Evolutionary conservation across 1,140 invertebrate genomes (phyloP).

Genomic region (Drosophila triauraria): DNA sequence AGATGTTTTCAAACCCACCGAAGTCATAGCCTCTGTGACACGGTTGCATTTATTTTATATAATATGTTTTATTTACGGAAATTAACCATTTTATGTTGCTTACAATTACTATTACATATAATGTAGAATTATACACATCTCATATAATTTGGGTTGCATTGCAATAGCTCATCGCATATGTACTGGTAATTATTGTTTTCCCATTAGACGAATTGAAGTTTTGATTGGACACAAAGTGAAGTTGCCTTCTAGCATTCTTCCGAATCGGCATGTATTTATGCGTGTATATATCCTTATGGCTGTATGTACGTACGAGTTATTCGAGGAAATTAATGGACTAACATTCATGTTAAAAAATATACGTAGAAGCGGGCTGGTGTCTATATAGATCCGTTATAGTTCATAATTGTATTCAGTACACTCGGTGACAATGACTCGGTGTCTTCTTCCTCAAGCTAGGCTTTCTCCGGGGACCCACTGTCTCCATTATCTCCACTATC

Average conservation of each 20-base stretch:
- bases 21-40: background rate
- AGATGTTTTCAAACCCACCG: background rate
- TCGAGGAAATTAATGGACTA: conserved; percentile 37
- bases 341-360: conserved; percentile 58
- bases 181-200: conserved; percentile 68
- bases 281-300: conserved; percentile 43
- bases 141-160: conserved; percentile 40
- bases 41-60: conserved; percentile 49
- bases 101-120: conserved; percentile 66
- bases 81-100: conserved; percentile 78
- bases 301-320: conserved; percentile 32
- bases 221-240: conserved; percentile 75
- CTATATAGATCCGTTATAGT: conserved; percentile 20
- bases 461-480: conserved; percentile 6
- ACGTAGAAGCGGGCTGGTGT: conserved; percentile 42
- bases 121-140: conserved; percentile 61
- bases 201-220: conserved; percentile 79
- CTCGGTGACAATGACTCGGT: conserved; percentile 30
- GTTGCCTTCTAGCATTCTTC: conserved; percentile 23
- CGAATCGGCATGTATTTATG: conserved; percentile 8
- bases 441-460: conserved; percentile 35
- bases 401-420: conserved; percentile 55
- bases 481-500: conserved; percentile 11
- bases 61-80: conserved; percentile 78
- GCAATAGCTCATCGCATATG: conserved; percentile 40